Evolutionary conservation across 2,113 vertebrate genomes (phyloP), one percentile per base, ranked within the genome.

Genomic region (Rattus rattus): DNA sequence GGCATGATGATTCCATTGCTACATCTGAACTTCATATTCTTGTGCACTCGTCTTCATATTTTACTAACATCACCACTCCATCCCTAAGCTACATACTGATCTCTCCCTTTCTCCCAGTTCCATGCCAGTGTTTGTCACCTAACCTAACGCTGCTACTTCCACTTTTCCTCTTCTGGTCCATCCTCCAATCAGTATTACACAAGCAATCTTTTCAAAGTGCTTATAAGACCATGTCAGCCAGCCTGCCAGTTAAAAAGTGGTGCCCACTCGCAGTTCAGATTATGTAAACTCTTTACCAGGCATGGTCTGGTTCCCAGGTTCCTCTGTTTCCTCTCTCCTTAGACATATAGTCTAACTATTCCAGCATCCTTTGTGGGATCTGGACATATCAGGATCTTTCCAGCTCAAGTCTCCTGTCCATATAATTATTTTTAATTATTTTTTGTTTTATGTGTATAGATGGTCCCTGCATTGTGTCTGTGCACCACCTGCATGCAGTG

Each of bases 81-180:
- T 49, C 49, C 56, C 90, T 72, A 87, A 75, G 43, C 26, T 73
- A 33, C 93, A 88, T 33, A 19, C 65, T 79, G 56, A 91, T 86
- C 56, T 79, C n/a, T 76, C 76, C 70, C 77, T 89, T 95, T 88
- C 87, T 36, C 47, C 72, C 91, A 52, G 52, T 13, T 88, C 63
- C 12, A 76, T 19, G 7, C 59, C 28, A 1, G 8, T 22, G 22
- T 84, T n/a, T 63, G 54, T 26, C 75, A 16, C 69, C 80, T 20
- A 39, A n/a, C 43, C 36, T 33, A 47, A 72, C 1, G 5, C 11
- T 39, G 52, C 54, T 17, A 28, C 92, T 65, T 72, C 90, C 3
- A 33, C 11, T 26, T 72, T 88, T 39, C 0, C 12, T 65, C 14
- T 63, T 59, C 43, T 14, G 59, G 39, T 3, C 22, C 72, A 87